Base-by-base conservation (phyloP, 2,113 vertebrate genomes). In the Egretta garzetta region DNA sequence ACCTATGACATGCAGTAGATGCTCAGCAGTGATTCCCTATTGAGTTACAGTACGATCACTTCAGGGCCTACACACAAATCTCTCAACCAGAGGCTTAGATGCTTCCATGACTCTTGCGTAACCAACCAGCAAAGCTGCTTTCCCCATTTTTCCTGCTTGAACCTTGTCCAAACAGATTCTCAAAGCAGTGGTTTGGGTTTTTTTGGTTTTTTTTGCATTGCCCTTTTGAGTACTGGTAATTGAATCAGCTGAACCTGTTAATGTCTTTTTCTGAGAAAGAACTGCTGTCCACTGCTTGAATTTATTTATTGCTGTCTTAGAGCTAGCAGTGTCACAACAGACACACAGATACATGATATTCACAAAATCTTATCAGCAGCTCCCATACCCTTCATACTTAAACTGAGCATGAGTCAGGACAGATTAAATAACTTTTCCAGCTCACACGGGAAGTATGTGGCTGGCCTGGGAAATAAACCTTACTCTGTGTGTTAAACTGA, bases 1-100 rank as follows among this genome's bases (percentile, higher is more conserved):
- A 43, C 23, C 41, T 74, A 0, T 47, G 55, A n/a, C 1, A 1
- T 3, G 14, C 35, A 3, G 49, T 59, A 32, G n/a, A 23, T 32
- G 18, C 37, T 76, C 10, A 14, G 32, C 45, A 63, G 9, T 33
- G 60, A 24, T 88, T 62, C 41, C 63, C 32, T 16, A 0, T 6
- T 41, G 52, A 58, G 50, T 63, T 59, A 41, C 45, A 22, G 32
- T 10, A 11, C 1, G 0, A 19, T 24, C 50, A 2, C 28, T 76
- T 84, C 37, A 63, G 59, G n/a, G 9, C 41, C n/a, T 33, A 7
- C 32, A 27, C 6, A 13, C 15, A 67, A 14, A 21, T 67, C 27
- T 73, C 72, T 77, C 1, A 1, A 30, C 18, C 32, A 56, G 37
- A 88, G 55, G 50, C 37, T 35, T 41, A 53, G 47, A 18, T 70